phyloP scores from a whole-genome alignment of 2,888 invertebrate species.

The Eutolmus rufibarbis region DNA sequence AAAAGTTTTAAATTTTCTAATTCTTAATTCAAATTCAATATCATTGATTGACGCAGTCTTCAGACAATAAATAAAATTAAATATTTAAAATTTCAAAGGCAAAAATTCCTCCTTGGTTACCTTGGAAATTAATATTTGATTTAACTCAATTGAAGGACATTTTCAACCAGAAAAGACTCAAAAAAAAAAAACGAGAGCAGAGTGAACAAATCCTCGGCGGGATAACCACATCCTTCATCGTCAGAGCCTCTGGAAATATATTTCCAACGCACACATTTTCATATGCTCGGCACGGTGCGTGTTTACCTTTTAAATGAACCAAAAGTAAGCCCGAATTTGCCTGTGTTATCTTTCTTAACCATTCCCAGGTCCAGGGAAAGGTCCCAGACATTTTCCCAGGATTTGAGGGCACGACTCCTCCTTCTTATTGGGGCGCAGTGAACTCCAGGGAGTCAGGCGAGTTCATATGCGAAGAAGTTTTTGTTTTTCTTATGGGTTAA shows the following conservation, averaged over 20 bases:
- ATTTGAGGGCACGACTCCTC: neutral
- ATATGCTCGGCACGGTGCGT: neutral
- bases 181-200: neutral
- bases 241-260: neutral
- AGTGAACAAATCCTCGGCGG: neutral
- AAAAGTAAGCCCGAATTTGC: neutral
- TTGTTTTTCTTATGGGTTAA: neutral
- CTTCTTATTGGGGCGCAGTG: neutral
- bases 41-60: too few relatives aligned
- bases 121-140: neutral
- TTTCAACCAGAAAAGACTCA: neutral
- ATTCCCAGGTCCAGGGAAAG: neutral
- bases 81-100: neutral
- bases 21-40: too few relatives aligned
- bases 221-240: neutral
- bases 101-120: neutral
- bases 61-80: neutral
- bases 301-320: neutral
- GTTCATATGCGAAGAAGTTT: neutral
- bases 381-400: neutral
- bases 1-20: too few relatives aligned
- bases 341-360: neutral
- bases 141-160: neutral
- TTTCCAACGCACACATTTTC: neutral
- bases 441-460: neutral